These are phyloP conservation scores for Dermatemys mawii DNA, from an alignment of 2,113 vertebrate genomes.

Conservation along the genomic window DNA sequence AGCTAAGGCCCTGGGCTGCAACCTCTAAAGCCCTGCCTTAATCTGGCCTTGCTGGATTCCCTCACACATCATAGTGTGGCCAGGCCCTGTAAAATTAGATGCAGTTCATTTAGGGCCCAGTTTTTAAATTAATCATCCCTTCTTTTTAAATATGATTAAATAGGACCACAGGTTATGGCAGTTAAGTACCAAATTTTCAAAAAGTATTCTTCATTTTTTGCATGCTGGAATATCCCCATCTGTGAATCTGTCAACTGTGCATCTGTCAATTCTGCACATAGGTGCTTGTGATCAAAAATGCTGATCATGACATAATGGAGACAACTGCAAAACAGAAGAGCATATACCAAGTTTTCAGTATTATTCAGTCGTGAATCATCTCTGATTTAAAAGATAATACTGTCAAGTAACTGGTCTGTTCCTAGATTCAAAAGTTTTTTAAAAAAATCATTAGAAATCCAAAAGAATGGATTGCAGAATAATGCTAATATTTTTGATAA, in stretches of 20 bases:
- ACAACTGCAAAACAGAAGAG: neutral
- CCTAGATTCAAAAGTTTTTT: conserved; percentile 7
- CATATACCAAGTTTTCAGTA: neutral
- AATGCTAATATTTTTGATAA: conserved; percentile 42
- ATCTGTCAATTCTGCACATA: conserved; percentile 57
- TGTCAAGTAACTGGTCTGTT: neutral
- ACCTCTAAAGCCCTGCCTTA: no score
- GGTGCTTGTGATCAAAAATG: neutral
- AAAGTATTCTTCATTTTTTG: conserved; percentile 17
- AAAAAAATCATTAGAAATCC: neutral
- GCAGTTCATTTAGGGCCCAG: neutral
- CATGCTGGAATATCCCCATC: conserved; percentile 44
- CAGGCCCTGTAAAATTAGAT: neutral
- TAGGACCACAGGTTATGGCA: neutral
- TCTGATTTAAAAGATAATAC: neutral
- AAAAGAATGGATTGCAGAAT: neutral
- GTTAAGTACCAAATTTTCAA: conserved; percentile 26
- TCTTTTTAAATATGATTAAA: neutral
- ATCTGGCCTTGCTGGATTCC: no score
- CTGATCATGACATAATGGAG: neutral
- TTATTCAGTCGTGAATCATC: neutral
- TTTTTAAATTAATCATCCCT: conserved; percentile 16
- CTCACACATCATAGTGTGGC: neutral
- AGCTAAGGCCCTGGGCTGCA: no score
- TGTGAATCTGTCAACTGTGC: conserved; percentile 20